Percentiles rank a stretch among this genome's conserved stretches.
Evolutionary conservation across 2,797 vertebrate genomes (phyloP).

Genomic region (Danio tinwini): DNA sequence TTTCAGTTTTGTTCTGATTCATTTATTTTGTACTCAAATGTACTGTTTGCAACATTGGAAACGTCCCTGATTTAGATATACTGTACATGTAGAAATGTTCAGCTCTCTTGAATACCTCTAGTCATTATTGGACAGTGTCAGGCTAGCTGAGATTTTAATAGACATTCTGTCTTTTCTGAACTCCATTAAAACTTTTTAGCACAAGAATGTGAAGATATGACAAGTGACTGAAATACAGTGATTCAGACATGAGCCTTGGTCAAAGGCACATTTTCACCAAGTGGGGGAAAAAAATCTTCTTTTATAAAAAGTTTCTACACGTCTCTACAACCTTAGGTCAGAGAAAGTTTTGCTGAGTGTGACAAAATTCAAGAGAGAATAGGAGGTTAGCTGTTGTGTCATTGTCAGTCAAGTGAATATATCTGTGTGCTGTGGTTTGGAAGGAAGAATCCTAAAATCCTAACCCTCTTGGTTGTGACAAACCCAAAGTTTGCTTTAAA

Average conservation of each 20-base stretch:
- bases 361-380: neutral
- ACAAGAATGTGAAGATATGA: neutral
- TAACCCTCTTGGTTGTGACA: neutral
- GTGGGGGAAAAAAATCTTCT: neutral
- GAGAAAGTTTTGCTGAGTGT: slow-evolving; percentile 13
- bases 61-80: neutral
- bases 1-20: neutral
- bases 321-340: neutral
- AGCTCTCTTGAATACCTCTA: neutral
- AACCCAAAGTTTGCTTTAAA: neutral
- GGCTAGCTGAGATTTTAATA: slow-evolving; percentile 10
- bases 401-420: slow-evolving; percentile 25
- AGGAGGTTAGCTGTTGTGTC: neutral
- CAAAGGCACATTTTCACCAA: neutral
- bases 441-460: neutral
- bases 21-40: neutral
- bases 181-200: neutral
- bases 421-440: neutral
- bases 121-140: neutral
- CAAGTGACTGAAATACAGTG: neutral
- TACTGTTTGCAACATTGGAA: neutral
- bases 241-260: neutral
- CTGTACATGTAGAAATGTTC: neutral
- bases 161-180: slow-evolving; percentile 19
- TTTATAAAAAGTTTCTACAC: neutral